Conservation (phyloP, 2,888 invertebrate species). For the Tinea semifulvella region DNA sequence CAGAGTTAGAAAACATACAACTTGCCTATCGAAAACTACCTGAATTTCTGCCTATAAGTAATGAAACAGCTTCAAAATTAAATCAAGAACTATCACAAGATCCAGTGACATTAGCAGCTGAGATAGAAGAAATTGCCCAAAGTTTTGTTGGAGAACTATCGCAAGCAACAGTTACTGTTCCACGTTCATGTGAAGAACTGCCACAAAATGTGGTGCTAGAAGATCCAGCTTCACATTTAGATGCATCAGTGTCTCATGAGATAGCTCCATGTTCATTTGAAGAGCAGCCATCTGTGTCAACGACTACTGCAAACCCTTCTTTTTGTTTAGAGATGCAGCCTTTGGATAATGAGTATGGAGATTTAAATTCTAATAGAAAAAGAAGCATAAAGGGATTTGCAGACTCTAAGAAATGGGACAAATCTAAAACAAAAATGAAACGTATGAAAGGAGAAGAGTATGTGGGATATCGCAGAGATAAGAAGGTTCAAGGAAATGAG, state of each 20-base stretch:
- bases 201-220: slow-evolving; percentile 8
- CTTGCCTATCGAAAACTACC: slow-evolving; percentile 16
- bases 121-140: slow-evolving; percentile 13
- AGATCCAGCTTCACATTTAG: slow-evolving; percentile 11
- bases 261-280: slow-evolving; percentile 13
- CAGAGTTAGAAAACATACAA: slow-evolving; percentile 15
- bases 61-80: slow-evolving; percentile 14
- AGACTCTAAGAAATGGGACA: slow-evolving; percentile 16
- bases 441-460: slow-evolving; percentile 19
- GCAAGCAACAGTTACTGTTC: slow-evolving; percentile 10
- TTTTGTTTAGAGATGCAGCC: slow-evolving; percentile 14
- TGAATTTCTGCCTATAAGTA: slow-evolving; percentile 16
- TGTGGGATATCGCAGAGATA: slow-evolving; percentile 19
- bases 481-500: slow-evolving; percentile 18
- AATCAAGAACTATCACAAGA: slow-evolving; percentile 15
- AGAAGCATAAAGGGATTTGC: slow-evolving; percentile 15
- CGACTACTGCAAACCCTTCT: slow-evolving; percentile 10
- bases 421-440: slow-evolving; percentile 17
- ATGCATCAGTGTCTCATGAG: slow-evolving; percentile 9
- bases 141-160: slow-evolving; percentile 11
- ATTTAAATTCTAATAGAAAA: slow-evolving; percentile 19
- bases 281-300: slow-evolving; percentile 7
- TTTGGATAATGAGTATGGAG: slow-evolving; percentile 16
- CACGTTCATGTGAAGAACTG: slow-evolving; percentile 12
- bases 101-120: slow-evolving; percentile 11